Conservation (phyloP, 2,888 invertebrate species). For the Dasysyrphus albostriatus region DNA sequence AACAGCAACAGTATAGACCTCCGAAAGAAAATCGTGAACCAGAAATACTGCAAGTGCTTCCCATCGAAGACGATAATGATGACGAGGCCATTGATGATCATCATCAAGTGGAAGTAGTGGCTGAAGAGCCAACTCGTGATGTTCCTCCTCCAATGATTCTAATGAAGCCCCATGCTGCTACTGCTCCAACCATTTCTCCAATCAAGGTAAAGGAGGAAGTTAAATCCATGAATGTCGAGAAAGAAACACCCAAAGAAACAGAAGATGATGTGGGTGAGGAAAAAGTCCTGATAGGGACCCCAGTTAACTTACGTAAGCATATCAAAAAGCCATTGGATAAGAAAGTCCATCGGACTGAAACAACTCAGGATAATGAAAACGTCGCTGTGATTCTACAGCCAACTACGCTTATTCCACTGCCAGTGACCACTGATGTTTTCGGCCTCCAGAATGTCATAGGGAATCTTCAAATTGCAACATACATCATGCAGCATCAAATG, state of each 20-base stretch:
- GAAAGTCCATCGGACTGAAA: conserved; percentile 57
- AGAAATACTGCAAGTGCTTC: conserved; percentile 77
- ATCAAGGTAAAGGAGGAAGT: background rate
- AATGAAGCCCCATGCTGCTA: conserved; percentile 18
- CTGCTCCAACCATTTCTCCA: conserved; percentile 7
- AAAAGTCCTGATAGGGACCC: conserved; percentile 83
- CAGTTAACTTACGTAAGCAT: conserved; percentile 81
- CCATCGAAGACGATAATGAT: conserved; percentile 78
- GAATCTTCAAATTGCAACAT: conserved; percentile 83
- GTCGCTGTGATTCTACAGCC: conserved; percentile 83
- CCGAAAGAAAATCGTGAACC: conserved; percentile 54
- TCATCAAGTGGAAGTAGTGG: conserved; percentile 19
- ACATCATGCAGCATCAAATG: conserved; percentile 82
- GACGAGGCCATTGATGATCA: conserved; percentile 70
- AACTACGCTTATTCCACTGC: conserved; percentile 83
- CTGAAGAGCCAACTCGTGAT: conserved; percentile 76
- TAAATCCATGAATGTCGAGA: background rate
- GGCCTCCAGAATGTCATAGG: conserved; percentile 82
- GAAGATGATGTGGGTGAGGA: conserved; percentile 78
- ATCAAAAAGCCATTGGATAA: conserved; percentile 79
- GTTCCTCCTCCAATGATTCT: conserved; percentile 36
- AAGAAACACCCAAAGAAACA: conserved; percentile 4
- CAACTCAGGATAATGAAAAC: conserved; percentile 77
- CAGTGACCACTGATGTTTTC: conserved; percentile 82
- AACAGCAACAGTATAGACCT: background rate